Percentiles rank a stretch among this genome's conserved stretches.
These are phyloP conservation scores for Bovichtus diacanthus DNA, from an alignment of 2,797 vertebrate species.

Conservation along the genomic window DNA sequence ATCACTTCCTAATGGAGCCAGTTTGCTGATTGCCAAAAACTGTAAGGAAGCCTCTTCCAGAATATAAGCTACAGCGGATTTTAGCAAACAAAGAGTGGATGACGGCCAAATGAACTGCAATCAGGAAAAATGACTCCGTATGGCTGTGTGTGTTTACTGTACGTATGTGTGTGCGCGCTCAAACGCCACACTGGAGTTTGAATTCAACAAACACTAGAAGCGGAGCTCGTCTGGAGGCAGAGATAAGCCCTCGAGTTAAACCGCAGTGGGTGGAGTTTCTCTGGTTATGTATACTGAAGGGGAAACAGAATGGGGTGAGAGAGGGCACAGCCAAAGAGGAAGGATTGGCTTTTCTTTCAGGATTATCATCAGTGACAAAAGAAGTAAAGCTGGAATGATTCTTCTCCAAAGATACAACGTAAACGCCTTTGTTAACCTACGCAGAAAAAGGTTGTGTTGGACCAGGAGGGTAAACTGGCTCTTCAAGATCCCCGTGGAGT, in stretches of 20 bases:
- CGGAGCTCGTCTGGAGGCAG: slow-evolving; percentile 45
- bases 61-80: slow-evolving; percentile 22
- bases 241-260: slow-evolving; percentile 55
- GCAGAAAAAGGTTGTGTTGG: not conserved
- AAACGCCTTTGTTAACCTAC: not conserved
- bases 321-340: not conserved
- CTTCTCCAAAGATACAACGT: not conserved
- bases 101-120: slow-evolving; percentile 26
- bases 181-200: slow-evolving; percentile 18
- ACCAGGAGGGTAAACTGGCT: not conserved
- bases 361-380: not conserved
- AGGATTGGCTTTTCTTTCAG: not conserved
- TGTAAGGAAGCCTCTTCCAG: slow-evolving; percentile 24
- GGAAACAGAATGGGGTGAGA: not conserved
- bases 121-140: slow-evolving; percentile 26
- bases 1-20: slow-evolving; percentile 23
- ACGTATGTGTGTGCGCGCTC: slow-evolving; percentile 1
- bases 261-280: slow-evolving; percentile 40
- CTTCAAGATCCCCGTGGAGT: not conserved
- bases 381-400: not conserved
- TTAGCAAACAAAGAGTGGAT: slow-evolving; percentile 40
- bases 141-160: slow-evolving; percentile 8
- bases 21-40: slow-evolving; percentile 40
- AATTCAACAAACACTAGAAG: slow-evolving; percentile 40
- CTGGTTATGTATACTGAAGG: not conserved